A percentile compares a stretch with the other conserved stretches of the same genome.
These are phyloP conservation scores for Portevinia maculata DNA, from an alignment of 2,888 invertebrate genomes.

Conservation along the genomic window DNA sequence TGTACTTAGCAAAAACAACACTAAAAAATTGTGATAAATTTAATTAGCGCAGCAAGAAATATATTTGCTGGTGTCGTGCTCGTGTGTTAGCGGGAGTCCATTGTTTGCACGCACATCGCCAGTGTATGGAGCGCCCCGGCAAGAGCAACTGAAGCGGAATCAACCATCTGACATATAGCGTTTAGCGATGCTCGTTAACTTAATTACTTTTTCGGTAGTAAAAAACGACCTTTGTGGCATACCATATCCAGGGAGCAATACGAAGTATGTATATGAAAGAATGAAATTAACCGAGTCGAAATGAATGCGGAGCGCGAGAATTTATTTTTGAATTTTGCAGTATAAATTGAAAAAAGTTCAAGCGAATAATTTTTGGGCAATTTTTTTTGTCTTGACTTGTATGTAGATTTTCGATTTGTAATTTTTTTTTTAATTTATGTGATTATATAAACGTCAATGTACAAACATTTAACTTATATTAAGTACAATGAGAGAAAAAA, in stretches of 20 bases:
- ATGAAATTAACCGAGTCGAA: not conserved
- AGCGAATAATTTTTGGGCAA: no score
- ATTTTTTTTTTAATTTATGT: no score
- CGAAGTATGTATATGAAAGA: not conserved
- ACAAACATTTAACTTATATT: no score
- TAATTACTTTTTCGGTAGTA: constrained; percentile 31
- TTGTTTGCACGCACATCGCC: constrained; percentile 44
- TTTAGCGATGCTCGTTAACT: constrained; percentile 37
- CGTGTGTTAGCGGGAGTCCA: not conserved
- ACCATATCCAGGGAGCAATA: constrained; percentile 4
- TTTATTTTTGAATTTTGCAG: not conserved
- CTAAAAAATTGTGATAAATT: constrained; percentile 41
- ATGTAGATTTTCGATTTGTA: no score
- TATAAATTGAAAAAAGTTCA: not conserved
- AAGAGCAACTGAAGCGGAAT: constrained; percentile 32
- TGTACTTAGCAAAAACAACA: constrained; percentile 16
- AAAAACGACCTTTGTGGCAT: not conserved
- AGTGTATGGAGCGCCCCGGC: not conserved
- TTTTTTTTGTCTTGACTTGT: no score
- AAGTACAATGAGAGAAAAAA: no score
- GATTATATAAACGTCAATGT: no score
- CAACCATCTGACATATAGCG: constrained; percentile 27
- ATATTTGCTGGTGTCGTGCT: not conserved
- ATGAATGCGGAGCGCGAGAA: constrained; percentile 16
- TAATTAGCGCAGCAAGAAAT: constrained; percentile 48